phyloP scores from a whole-genome alignment of 2,797 vertebrate genomes.

The Muscicapa comitata region DNA sequence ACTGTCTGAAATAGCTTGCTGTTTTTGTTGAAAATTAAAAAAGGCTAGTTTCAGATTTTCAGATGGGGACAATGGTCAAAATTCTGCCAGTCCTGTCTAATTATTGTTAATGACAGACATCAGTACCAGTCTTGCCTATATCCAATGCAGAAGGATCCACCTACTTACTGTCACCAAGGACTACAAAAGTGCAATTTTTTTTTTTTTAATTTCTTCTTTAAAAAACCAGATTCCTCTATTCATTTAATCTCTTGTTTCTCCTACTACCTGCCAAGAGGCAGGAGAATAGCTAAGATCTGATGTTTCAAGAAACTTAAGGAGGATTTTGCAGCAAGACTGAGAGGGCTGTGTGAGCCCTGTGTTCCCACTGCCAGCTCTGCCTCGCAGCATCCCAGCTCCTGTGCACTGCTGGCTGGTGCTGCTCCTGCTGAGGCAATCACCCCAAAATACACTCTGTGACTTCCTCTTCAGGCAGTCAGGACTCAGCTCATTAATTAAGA shows the following conservation, averaged over 20 bases:
- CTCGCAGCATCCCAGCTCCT: accelerated
- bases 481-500: neutral
- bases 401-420: neutral
- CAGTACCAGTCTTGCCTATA: neutral
- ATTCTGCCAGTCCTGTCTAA: neutral
- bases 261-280: neutral
- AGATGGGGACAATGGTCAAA: neutral
- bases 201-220: neutral
- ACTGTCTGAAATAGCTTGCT: neutral
- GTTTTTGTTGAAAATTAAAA: neutral
- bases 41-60: neutral
- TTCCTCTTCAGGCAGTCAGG: neutral
- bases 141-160: neutral
- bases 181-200: neutral
- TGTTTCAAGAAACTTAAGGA: neutral
- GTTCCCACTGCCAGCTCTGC: neutral
- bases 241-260: neutral
- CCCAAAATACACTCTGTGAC: neutral
- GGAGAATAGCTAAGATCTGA: neutral
- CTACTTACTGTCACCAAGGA: neutral
- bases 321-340: neutral
- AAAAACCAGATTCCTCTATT: neutral
- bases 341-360: accelerated
- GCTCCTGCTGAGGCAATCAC: neutral
- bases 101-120: neutral